Evolutionary conservation across 30 jellyfish, hydroid and myxozoan genomes (phyloP).

Genomic region (Turritopsis rubra): DNA sequence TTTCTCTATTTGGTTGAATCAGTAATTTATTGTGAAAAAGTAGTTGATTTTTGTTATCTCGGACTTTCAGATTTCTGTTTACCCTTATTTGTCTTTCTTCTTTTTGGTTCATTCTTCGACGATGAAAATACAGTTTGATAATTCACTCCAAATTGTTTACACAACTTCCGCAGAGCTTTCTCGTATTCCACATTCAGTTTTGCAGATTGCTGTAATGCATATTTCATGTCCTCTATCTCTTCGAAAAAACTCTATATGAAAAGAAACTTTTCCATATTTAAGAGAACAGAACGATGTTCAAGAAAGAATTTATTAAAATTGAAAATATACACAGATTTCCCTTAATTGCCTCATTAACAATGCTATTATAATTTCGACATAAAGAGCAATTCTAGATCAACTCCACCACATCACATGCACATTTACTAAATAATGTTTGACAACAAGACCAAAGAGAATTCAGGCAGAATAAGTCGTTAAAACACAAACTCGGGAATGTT

Average conservation of each 20-base stretch:
- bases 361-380: too few species aligned
- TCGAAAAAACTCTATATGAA: slow-evolving; percentile 54
- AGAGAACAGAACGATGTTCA: background rate
- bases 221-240: slow-evolving; percentile 67
- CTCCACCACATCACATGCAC: too few species aligned
- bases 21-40: too few species aligned
- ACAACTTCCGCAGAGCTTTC: slow-evolving; percentile 37
- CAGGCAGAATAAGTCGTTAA: background rate
- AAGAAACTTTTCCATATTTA: background rate
- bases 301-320: too few species aligned
- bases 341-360: too few species aligned
- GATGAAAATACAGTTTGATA: slow-evolving; percentile 7
- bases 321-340: too few species aligned
- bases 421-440: too few species aligned
- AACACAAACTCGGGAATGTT: too few species aligned
- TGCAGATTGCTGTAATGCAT: slow-evolving; percentile 67
- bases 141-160: slow-evolving; percentile 49
- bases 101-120: background rate
- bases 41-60: too few species aligned
- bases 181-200: slow-evolving; percentile 53
- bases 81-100: background rate
- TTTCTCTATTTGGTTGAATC: too few species aligned
- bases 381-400: too few species aligned
- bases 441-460: background rate
- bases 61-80: background rate